phyloP scores from a whole-genome alignment of 2,113 vertebrate genomes.

The Neomonachus schauinslandi region DNA sequence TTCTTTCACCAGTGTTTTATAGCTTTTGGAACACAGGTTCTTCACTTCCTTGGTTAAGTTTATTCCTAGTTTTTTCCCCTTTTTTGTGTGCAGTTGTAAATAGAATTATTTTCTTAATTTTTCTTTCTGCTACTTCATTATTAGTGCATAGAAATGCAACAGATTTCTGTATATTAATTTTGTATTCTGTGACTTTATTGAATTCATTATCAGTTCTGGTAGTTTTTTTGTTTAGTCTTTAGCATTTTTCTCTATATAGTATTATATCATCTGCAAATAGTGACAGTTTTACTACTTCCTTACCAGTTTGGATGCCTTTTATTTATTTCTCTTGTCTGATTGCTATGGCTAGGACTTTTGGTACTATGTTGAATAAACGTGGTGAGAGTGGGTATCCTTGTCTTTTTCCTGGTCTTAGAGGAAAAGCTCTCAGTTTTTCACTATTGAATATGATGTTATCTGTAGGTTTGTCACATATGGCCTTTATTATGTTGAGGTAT shows the following conservation, averaged over 20 bases:
- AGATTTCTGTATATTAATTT: background rate
- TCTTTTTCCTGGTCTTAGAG: background rate
- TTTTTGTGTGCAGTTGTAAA: background rate
- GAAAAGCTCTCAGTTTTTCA: background rate
- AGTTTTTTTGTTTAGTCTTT: background rate
- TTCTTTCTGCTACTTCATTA: background rate
- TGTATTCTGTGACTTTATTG: background rate
- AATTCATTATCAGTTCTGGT: background rate
- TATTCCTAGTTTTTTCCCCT: background rate
- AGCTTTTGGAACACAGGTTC: background rate
- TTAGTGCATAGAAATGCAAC: background rate
- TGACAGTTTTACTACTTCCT: background rate
- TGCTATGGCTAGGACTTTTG: background rate
- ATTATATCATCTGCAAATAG: background rate
- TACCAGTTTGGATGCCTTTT: background rate
- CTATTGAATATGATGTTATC: background rate
- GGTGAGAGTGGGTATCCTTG: background rate
- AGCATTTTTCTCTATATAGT: background rate
- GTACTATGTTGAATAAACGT: background rate
- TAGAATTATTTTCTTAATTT: background rate
- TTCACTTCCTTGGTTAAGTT: background rate
- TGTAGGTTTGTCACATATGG: background rate
- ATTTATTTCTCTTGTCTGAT: background rate
- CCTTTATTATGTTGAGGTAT: background rate
- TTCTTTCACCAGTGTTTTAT: background rate